These are phyloP conservation scores for Buceros bicornis DNA, from an alignment of 2,797 vertebrate species.

Conservation along the genomic window DNA sequence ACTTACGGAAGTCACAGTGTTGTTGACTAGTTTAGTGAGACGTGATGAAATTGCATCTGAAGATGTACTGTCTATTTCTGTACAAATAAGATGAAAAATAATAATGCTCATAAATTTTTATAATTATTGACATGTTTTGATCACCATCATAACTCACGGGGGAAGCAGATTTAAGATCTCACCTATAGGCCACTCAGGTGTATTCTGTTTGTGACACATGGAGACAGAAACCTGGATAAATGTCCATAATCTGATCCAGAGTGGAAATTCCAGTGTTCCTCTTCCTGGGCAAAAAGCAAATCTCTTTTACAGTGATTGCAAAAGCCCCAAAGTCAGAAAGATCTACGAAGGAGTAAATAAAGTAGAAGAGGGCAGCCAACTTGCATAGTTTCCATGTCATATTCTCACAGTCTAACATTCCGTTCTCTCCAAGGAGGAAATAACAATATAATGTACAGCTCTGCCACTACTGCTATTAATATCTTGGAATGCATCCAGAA, in stretches of 20 bases:
- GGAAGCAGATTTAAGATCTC: not conserved
- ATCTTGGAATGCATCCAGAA: conserved; percentile 73
- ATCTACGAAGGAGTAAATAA: conserved; percentile 70
- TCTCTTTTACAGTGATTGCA: conserved; percentile 61
- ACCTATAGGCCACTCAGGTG: not conserved
- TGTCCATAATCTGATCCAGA: not conserved
- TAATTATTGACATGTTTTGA: not conserved
- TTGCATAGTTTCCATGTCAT: conserved; percentile 77
- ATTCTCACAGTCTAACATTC: conserved; percentile 78
- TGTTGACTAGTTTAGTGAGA: not conserved
- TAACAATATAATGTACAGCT: conserved; percentile 75
- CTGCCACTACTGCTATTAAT: conserved; percentile 80
- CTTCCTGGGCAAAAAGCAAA: conserved; percentile 45
- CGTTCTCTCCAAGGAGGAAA: conserved; percentile 77
- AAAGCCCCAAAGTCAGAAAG: conserved; percentile 56
- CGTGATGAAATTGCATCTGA: not conserved
- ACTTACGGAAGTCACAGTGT: not conserved
- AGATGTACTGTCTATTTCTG: not conserved
- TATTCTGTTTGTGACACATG: not conserved
- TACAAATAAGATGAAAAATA: not conserved
- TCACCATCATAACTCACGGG: not conserved
- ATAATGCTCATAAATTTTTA: not conserved
- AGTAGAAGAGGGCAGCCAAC: conserved; percentile 53
- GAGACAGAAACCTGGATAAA: not conserved
- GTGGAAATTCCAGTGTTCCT: not conserved